Evolutionary conservation across 2,113 vertebrate genomes (phyloP), one percentile per base, ranked within the genome.

Genomic region (Circaetus cinerascens): DNA sequence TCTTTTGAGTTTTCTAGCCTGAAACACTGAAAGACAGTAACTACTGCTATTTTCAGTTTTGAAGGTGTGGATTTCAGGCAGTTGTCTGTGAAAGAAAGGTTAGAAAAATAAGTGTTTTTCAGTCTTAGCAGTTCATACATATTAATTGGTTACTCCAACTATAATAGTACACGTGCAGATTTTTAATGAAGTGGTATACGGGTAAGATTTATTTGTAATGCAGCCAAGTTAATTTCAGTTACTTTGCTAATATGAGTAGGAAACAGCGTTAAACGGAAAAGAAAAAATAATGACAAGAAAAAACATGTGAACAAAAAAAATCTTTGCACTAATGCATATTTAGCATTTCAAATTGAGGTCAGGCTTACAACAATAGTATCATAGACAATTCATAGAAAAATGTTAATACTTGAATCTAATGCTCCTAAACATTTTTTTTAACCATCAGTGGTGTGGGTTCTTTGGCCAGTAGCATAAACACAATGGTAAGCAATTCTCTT

Each of bases 91-190:
- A 84, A 96, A 83, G n/a, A 56, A 89, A 85, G 36, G 64, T 94
- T 93, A 75, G 41, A 81, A 40, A 63, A 72, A 10, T 43, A 74
- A 93, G 23, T 95, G 94, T 48, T 86, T 92, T 80, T 72, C 53
- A 30, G 34, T 91, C 25, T 85, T 90, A 86, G 51, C 51, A 7
- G 2, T 79, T 95, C 91, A 94, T 95, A 29, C 79, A 68, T 95
- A 87, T 94, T 95, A 90, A 95, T 89, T 72, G 34, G 21, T 95
- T 92, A 53, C n/a, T 95, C 56, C 36, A 64, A 36, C 34, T 92
- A 23, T 74, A 73, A 53, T 50, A 55, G 34, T 56, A 78, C 41
- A 56, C 7, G 0, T 89, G 51, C 62, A 84, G 69, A 68, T 95
- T 95, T 96, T 95, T 91, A 87, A 95, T 92, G 34, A 93, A 88